Evolutionary conservation across 1,140 invertebrate genomes (phyloP).

Genomic region (Saxidomus purpurata): DNA sequence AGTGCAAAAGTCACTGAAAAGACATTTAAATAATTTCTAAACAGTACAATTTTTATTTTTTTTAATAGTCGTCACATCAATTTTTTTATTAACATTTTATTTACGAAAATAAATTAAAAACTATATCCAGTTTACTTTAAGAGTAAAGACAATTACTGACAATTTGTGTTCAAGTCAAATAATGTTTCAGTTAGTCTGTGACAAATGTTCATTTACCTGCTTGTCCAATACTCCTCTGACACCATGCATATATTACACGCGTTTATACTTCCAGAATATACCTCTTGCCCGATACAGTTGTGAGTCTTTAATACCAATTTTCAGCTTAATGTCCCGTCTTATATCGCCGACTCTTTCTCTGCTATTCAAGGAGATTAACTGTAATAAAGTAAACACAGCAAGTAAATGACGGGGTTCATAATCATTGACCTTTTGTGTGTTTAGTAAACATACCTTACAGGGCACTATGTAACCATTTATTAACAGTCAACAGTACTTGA

Average conservation of each 20-base stretch:
- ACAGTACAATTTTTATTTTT: no score
- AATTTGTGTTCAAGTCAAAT: not conserved
- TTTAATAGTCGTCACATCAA: no score
- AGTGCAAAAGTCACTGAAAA: not conserved
- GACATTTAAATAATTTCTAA: no score
- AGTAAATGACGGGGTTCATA: conserved; percentile 33
- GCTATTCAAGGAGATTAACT: conserved; percentile 50
- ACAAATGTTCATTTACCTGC: no score
- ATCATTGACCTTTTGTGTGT: conserved; percentile 31
- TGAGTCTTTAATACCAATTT: conserved; percentile 38
- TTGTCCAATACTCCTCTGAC: no score
- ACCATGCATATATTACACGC: no score
- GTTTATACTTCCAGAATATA: not conserved
- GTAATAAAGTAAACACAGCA: conserved; percentile 48
- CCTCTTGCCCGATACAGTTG: not conserved
- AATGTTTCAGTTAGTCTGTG: no score
- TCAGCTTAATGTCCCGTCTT: not conserved
- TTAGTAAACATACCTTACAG: conserved; percentile 23
- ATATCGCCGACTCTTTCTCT: conserved; percentile 12
- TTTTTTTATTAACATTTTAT: no score
- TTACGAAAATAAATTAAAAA: no score
- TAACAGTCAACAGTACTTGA: conserved; percentile 20
- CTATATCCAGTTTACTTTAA: not conserved
- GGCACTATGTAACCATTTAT: conserved; percentile 18
- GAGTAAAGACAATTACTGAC: not conserved